phyloP scores from a whole-genome alignment of 2,113 vertebrate genomes.

The Argyrosomus japonicus region DNA sequence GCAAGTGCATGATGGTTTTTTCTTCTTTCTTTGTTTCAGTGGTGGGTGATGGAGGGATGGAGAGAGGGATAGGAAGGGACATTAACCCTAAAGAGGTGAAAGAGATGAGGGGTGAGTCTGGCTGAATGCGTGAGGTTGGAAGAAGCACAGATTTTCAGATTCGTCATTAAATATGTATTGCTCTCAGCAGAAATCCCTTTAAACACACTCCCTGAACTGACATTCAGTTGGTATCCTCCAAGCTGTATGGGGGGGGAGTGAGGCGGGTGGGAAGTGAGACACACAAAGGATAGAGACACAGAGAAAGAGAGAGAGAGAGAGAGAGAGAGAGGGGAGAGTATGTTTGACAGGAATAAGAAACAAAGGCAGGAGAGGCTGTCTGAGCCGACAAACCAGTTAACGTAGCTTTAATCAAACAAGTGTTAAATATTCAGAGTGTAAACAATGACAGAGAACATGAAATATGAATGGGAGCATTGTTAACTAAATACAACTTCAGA shows the following conservation, averaged over 20 bases:
- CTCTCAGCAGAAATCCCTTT: slow-evolving; percentile 67
- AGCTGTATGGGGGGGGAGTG: slow-evolving; percentile 33
- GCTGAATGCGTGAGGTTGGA: slow-evolving; percentile 55
- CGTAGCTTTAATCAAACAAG: slow-evolving; percentile 27
- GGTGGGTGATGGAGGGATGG: slow-evolving; percentile 18
- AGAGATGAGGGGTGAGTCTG: slow-evolving; percentile 10
- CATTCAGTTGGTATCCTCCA: slow-evolving; percentile 63
- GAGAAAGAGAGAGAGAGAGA: slow-evolving; percentile 3
- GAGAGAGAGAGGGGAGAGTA: background rate
- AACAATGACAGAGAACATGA: slow-evolving; percentile 14
- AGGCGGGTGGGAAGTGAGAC: slow-evolving; percentile 15
- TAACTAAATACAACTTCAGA: slow-evolving; percentile 15
- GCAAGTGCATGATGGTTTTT: slow-evolving; percentile 16
- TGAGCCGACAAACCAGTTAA: slow-evolving; percentile 35
- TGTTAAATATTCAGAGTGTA: slow-evolving; percentile 48
- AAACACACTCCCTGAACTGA: slow-evolving; percentile 67
- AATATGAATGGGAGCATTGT: slow-evolving; percentile 33
- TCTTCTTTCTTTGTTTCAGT: slow-evolving; percentile 28
- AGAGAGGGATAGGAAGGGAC: slow-evolving; percentile 16
- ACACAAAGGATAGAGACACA: slow-evolving; percentile 10
- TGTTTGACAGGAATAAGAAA: slow-evolving; percentile 50
- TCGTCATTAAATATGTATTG: slow-evolving; percentile 81
- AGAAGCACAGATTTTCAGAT: slow-evolving; percentile 61
- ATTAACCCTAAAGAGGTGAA: slow-evolving; percentile 34
- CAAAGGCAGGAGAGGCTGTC: slow-evolving; percentile 28